A percentile compares a stretch with the other conserved stretches of the same genome.
These are phyloP conservation scores for Scaptomyza montana DNA, from an alignment of 1,140 invertebrate species.

Conservation along the genomic window DNA sequence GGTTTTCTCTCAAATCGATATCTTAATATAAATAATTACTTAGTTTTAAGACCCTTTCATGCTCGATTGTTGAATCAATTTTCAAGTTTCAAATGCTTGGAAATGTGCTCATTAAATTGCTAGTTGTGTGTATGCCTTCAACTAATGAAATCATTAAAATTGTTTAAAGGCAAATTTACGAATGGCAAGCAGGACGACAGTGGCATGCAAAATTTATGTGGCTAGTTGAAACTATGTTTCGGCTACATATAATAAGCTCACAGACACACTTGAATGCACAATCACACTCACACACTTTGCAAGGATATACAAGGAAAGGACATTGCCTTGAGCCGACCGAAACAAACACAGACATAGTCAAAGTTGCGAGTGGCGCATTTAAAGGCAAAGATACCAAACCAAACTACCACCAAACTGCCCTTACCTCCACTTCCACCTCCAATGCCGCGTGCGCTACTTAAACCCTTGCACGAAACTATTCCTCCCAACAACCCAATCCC, in stretches of 20 bases:
- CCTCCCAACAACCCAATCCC: neutral
- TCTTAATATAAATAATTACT: neutral
- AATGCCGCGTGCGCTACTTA: conserved; percentile 57
- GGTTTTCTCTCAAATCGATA: too few species aligned
- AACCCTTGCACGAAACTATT: conserved; percentile 61
- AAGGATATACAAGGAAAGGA: conserved; percentile 60
- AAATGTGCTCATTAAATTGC: conserved; percentile 59
- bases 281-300: conserved; percentile 18
- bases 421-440: neutral
- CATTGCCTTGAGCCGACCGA: conserved; percentile 72
- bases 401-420: conserved; percentile 19
- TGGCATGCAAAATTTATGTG: conserved; percentile 74
- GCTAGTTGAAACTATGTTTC: conserved; percentile 76
- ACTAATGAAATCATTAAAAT: conserved; percentile 82
- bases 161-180: conserved; percentile 68
- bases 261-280: conserved; percentile 22
- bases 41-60: neutral
- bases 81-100: neutral
- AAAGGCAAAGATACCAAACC: conserved; percentile 54
- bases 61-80: conserved; percentile 54
- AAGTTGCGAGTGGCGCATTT: conserved; percentile 59
- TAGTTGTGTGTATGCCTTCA: conserved; percentile 14
- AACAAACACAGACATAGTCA: conserved; percentile 48
- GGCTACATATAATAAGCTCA: conserved; percentile 56
- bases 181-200: conserved; percentile 12